Percentiles rank a stretch among this genome's conserved stretches.
These are phyloP conservation scores for Caenorhabditis latens DNA, from an alignment of 1,140 invertebrate genomes.

Conservation along the genomic window DNA sequence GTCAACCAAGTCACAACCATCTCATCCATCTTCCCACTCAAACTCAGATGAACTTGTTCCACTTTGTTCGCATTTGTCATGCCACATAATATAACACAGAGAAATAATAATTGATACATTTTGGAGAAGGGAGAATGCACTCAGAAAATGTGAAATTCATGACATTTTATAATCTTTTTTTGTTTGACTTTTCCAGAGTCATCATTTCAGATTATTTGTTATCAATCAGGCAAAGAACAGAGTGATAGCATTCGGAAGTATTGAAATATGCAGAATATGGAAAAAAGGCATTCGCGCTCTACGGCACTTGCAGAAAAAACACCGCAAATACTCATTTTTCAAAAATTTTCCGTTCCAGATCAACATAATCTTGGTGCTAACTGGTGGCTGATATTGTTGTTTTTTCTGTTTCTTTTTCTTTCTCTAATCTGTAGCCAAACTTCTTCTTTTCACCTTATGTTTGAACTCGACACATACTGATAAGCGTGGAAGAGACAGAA, in stretches of 20 bases:
- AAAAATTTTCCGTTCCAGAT: no score
- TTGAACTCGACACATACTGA: neutral
- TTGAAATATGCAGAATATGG: no score
- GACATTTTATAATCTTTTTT: conserved; percentile 21
- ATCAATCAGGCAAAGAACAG: no score
- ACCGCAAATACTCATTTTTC: no score
- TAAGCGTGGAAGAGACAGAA: neutral
- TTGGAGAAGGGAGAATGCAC: neutral
- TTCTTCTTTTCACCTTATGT: neutral
- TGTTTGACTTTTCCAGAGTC: neutral
- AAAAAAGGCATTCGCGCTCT: no score
- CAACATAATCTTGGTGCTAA: no score
- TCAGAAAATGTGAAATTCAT: neutral
- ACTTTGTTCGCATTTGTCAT: neutral
- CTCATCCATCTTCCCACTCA: conserved; percentile 63
- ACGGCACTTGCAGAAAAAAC: no score
- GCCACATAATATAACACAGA: neutral
- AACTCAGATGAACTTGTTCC: conserved; percentile 72
- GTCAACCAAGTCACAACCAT: conserved; percentile 65
- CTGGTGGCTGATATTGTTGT: no score
- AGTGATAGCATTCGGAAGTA: no score
- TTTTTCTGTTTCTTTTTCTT: no score
- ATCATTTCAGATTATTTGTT: neutral
- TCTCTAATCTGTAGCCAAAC: no score
- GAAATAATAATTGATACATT: neutral